Base-by-base conservation (phyloP, 2,113 vertebrate genomes). In the Gymnogyps californianus region DNA sequence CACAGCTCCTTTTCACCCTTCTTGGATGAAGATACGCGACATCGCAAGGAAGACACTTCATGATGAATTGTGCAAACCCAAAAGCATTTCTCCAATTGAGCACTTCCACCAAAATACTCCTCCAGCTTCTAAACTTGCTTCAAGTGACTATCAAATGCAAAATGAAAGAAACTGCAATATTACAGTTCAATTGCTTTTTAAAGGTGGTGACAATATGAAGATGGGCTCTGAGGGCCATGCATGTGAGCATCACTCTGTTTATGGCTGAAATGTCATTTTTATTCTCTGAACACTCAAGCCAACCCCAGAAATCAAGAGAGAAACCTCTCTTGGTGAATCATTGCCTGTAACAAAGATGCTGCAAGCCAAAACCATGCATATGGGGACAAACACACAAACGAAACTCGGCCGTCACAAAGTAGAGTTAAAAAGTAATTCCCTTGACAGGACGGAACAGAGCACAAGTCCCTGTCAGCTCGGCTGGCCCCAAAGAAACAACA, bases 1-100 rank as follows among this genome's bases (percentile, higher is more conserved):
- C 3, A 6, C 1, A 1, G 36, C 29, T 66, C 31, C 67, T 51
- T 29, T 46, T 36, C 29, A 6, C 28, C 46, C 54, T 29, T 74
- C 13, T 4, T 13, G n/a, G 47, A 49, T 29, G 28, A 74, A 61
- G 46, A 34, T 8, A 22, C 0, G 1, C 0, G 2, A 29, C 19
- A 42, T 4, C 4, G 0, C 52, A 62, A 55, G 46, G 47, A 36
- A 66, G 29, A 17, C 16, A 10, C 38, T 19, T 51, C 14, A 6
- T 4, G 3, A 51, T 26, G 12, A 34, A 38, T 17, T 3, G 2
- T 2, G 3, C 40, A 74, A 80, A 7, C 13, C 13, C 54, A 19
- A 74, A 67, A 49, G 31, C 25, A 11, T 61, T 55, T 84, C 59
- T 67, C 16, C 47, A 55, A 1, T 5, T 15, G 32, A 82, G 52